Base-by-base conservation (phyloP, 2,113 vertebrate species). In the Megaptera novaeangliae region DNA sequence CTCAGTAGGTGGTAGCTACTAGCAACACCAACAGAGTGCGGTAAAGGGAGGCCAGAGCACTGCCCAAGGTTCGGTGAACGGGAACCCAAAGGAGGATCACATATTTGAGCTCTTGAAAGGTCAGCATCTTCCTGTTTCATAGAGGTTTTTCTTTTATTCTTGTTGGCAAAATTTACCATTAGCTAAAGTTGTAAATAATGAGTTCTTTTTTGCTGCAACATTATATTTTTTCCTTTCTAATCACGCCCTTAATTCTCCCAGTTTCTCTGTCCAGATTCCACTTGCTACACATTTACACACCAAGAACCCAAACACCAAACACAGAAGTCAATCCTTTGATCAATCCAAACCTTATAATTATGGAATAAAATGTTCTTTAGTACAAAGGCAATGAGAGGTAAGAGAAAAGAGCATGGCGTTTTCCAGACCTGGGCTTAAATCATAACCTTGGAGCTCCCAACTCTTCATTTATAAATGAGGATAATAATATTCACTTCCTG, bases 361-460 rank as follows among this genome's bases (percentile, higher is more conserved):
- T 59, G 74, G 39, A 95, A 82, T 94, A 96, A 95, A 95, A 85
- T 86, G 36, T 59, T 95, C 69, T 88, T 90, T 66, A 78, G 55
- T 68, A 68, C 20, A 23, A 92, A 94, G 64, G 52, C 63, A 75
- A 44, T 78, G 46, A 85, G 52, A 64, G 5, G 7, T 89, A 69
- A 92, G 52, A 84, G 49, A 39, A 57, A 72, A 96, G 63, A 88
- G 8, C 34, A 6, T 66, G 31, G 55, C 10, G 14, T 59, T 97
- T 91, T 95, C 52, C 34, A 94, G 61, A 88, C 23, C 44, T 94
- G 36, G 13, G 29, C 82, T 87, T 81, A 80, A 92, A 75, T 94
- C 14, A 44, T 59, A 75, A 91, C 41, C 55, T 96, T 55, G 95
- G 68, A 66, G 41, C 49, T 88, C 6, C 2, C 1, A 4, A 87